phyloP scores from a whole-genome alignment of 2,888 invertebrate genomes.

The Andrena minutula region DNA sequence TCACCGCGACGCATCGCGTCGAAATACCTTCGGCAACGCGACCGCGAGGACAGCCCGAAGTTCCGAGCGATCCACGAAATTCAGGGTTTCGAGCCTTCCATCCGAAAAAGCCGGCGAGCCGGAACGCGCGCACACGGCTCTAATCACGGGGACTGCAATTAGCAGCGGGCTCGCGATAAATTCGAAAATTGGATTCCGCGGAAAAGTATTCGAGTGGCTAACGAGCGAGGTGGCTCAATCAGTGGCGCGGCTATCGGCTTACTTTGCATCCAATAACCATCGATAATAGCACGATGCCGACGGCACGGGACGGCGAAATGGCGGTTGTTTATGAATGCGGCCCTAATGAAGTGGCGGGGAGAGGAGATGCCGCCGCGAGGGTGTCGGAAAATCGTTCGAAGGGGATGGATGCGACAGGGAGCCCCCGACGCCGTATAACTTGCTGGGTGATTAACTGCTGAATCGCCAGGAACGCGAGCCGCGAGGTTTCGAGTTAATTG shows the following conservation, averaged over 20 bases:
- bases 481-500: slow-evolving; percentile 72
- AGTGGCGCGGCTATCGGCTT: slow-evolving; percentile 14
- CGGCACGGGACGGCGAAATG: slow-evolving; percentile 16
- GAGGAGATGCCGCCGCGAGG: slow-evolving; percentile 5
- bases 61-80: not conserved
- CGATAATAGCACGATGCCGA: slow-evolving; percentile 43
- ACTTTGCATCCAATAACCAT: slow-evolving; percentile 44
- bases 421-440: slow-evolving; percentile 66
- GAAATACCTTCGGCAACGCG: not conserved
- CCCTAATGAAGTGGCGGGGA: slow-evolving; percentile 60
- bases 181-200: slow-evolving; percentile 37
- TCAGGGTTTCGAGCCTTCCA: not conserved
- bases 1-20: not conserved
- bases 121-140: not conserved
- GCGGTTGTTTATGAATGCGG: slow-evolving; percentile 67
- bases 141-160: slow-evolving; percentile 37
- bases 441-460: slow-evolving; percentile 72
- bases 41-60: not conserved
- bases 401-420: slow-evolving; percentile 57
- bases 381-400: slow-evolving; percentile 5
- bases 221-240: slow-evolving; percentile 44
- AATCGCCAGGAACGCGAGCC: slow-evolving; percentile 67
- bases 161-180: slow-evolving; percentile 21
- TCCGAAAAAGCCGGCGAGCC: slow-evolving; percentile 8
- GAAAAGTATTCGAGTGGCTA: slow-evolving; percentile 19